A percentile compares a stretch with the other conserved stretches of the same genome.
Evolutionary conservation across 2,113 vertebrate genomes (phyloP).

Genomic region (Meleagris gallopavo): DNA sequence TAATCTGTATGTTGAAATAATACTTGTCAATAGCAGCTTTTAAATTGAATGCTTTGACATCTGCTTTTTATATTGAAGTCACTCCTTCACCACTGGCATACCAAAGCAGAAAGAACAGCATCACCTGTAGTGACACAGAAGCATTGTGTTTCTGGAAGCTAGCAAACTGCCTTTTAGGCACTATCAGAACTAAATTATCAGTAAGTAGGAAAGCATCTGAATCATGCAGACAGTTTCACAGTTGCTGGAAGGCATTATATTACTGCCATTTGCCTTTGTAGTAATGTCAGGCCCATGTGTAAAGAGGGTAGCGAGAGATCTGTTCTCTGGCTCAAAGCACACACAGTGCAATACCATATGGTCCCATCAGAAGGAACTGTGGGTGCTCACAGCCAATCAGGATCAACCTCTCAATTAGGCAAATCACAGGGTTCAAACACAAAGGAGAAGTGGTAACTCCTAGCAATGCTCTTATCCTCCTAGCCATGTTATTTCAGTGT

Average conservation of each 20-base stretch:
- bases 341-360: constrained; percentile 56
- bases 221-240: constrained; percentile 19
- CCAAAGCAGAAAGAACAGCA: not conserved
- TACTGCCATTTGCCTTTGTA: constrained; percentile 53
- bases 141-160: not conserved
- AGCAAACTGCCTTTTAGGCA: not conserved
- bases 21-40: not conserved
- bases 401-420: constrained; percentile 60
- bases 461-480: not conserved
- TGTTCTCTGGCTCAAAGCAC: constrained; percentile 54
- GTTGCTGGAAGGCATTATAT: constrained; percentile 54
- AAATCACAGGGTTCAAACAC: constrained; percentile 56
- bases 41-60: not conserved
- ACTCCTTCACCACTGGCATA: not conserved
- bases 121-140: not conserved
- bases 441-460: constrained; percentile 57
- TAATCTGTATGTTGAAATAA: not conserved
- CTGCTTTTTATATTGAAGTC: not conserved
- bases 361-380: constrained; percentile 52
- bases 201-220: constrained; percentile 26
- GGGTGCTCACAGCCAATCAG: constrained; percentile 53
- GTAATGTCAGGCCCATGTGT: constrained; percentile 47
- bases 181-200: not conserved
- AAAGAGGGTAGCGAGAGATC: constrained; percentile 37
- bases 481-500: not conserved